phyloP scores from a whole-genome alignment of 2,888 invertebrate species.

The Gastracanthus pulcherrimus region DNA sequence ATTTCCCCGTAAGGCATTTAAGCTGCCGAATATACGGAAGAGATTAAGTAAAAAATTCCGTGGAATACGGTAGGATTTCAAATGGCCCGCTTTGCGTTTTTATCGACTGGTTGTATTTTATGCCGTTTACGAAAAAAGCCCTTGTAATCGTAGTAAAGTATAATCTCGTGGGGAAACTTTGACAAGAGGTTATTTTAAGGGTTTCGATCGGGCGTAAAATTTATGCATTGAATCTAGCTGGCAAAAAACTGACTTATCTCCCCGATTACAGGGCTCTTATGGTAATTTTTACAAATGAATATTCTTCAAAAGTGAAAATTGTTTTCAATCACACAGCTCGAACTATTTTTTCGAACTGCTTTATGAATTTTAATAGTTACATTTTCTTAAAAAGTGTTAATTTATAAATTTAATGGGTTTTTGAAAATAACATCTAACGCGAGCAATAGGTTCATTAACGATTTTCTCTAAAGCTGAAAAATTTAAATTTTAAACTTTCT shows the following conservation, averaged over 20 bases:
- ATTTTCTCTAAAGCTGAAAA: no score
- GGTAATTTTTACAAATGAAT: not conserved
- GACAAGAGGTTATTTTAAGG: constrained; percentile 14
- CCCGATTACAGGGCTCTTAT: not conserved
- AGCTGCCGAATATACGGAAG: not conserved
- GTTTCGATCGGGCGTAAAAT: not conserved
- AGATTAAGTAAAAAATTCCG: not conserved
- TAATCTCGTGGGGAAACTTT: not conserved
- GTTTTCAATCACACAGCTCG: not conserved
- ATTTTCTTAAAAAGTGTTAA: no score
- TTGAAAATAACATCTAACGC: no score
- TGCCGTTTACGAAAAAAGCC: not conserved
- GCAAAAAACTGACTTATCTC: not conserved
- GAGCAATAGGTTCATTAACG: no score
- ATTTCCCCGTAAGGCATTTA: not conserved
- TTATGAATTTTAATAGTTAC: no score
- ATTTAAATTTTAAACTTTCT: no score
- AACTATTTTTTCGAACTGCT: not conserved
- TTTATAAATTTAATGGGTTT: no score
- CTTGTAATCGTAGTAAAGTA: not conserved
- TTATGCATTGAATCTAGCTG: constrained; percentile 8
- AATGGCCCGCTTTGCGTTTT: not conserved
- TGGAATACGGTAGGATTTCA: not conserved
- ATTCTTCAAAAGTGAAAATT: not conserved
- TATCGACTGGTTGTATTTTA: not conserved